Base-by-base conservation (phyloP, 2,113 vertebrate genomes). In the Cephalophus harveyi region DNA sequence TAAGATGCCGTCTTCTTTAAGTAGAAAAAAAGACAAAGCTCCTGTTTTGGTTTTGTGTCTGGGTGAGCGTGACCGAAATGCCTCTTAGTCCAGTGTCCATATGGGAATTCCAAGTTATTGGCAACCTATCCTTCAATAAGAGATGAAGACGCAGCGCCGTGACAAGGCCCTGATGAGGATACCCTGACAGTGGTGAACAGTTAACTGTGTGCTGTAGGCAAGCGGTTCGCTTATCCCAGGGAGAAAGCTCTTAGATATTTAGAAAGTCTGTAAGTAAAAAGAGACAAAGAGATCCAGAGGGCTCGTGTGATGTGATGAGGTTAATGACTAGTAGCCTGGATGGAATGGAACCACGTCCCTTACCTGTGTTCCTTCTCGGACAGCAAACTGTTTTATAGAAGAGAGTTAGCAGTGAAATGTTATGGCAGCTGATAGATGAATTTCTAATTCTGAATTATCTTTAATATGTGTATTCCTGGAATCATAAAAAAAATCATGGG, bases 81-180 rank as follows among this genome's bases (percentile, higher is more conserved):
- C 23, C 36, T 71, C 43, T 79, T 83, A 50, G 1, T 71, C 82
- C 13, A 67, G 5, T 55, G 55, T 54, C 36, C 57, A 15, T 15
- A 3, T 76, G 67, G n/a, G 59, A 85, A 84, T 59, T 43, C 36
- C 15, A 19, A 71, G 28, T 74, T 71, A 78, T 33, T 7, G 6
- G 3, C 50, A 57, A 50, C 48, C 79, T 94, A 10, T 36, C 43
- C 23, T 78, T 89, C 52, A 40, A 2, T n/a, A 71, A 88, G 25
- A 33, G 3, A 11, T 59, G 50, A 33, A 4, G 11, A 19, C 5
- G 3, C 7, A 4, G 2, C 3, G 4, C 25, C 0, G 1, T 48
- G 79, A 67, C 19, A 14, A 4, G 23, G 13, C n/a, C 62, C 43
- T 40, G 19, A 21, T 25, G 27, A 84, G 46, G 28, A 13, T 46